Percentiles rank a stretch among this genome's conserved stretches.
Conservation (phyloP, 1,140 invertebrate species). For the Monochamus saltuarius region DNA sequence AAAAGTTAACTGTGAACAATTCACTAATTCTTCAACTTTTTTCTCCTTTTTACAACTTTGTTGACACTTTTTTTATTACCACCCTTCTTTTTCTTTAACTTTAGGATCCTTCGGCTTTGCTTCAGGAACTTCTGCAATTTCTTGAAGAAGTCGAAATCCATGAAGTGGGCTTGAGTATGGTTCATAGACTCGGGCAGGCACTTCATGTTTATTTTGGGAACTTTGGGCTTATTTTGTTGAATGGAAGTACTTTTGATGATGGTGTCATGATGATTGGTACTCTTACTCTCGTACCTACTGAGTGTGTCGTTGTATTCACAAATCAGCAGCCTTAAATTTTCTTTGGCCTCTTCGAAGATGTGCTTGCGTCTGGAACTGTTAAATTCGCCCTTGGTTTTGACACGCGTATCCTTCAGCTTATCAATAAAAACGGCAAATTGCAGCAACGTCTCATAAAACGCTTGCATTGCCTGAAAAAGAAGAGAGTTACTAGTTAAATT, state of each 20-base stretch:
- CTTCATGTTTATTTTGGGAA: slow-evolving; percentile 1
- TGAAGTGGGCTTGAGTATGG: slow-evolving; percentile 11
- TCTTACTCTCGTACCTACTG: not conserved
- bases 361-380: slow-evolving; percentile 10
- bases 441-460: slow-evolving; percentile 24
- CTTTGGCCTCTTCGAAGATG: slow-evolving; percentile 24
- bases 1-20: too few relatives aligned
- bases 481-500: not conserved
- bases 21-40: not conserved
- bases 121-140: slow-evolving; percentile 28
- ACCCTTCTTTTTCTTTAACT: slow-evolving; percentile 11
- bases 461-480: slow-evolving; percentile 27
- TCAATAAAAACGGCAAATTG: slow-evolving; percentile 22
- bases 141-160: slow-evolving; percentile 30
- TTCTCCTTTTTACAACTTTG: not conserved
- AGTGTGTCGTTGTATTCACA: slow-evolving; percentile 32
- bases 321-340: slow-evolving; percentile 22
- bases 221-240: not conserved
- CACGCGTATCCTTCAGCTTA: slow-evolving; percentile 10
- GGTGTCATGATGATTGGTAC: not conserved
- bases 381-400: slow-evolving; percentile 18
- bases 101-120: slow-evolving; percentile 18
- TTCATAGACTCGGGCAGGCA: slow-evolving; percentile 20
- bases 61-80: not conserved
- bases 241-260: not conserved